Evolutionary conservation across 1,140 invertebrate species (phyloP).

Genomic region (Helicoverpa zea): DNA sequence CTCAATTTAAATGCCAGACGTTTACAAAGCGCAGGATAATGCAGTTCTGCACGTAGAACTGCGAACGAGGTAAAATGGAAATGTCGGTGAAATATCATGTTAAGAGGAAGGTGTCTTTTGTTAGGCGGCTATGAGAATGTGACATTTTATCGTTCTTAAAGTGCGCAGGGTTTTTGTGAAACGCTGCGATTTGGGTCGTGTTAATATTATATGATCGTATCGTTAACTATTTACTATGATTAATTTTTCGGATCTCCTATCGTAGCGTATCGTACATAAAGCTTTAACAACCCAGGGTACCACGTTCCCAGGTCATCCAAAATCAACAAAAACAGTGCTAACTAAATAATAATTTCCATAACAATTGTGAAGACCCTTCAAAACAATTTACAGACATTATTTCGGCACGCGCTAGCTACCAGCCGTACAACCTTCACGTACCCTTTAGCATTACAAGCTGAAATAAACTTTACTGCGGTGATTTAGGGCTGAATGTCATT

Average conservation of each 20-base stretch:
- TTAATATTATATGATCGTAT: too few species aligned
- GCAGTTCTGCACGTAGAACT: conserved; percentile 3
- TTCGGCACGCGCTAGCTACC: conserved; percentile 61
- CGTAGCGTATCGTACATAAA: not conserved
- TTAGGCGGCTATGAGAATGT: not conserved
- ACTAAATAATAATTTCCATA: conserved; percentile 16
- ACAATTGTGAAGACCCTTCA: conserved; percentile 27
- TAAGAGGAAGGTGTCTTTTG: not conserved
- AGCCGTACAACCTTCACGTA: conserved; percentile 50
- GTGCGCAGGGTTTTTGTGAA: too few species aligned
- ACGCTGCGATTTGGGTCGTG: too few species aligned
- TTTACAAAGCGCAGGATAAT: conserved; percentile 3
- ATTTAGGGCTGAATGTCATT: conserved; percentile 31
- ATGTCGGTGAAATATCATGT: not conserved
- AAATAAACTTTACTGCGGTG: not conserved
- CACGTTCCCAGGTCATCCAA: conserved; percentile 10
- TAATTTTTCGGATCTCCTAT: not conserved
- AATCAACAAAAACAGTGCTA: conserved; percentile 28
- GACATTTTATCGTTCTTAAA: not conserved
- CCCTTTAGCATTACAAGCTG: conserved; percentile 6
- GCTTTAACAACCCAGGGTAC: not conserved
- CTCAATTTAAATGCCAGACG: conserved; percentile 16
- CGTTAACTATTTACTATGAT: not conserved
- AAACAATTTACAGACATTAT: conserved; percentile 51
- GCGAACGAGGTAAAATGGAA: not conserved